These are phyloP conservation scores for Sylvilagus bachmani DNA, from an alignment of 2,113 vertebrate genomes.

Conservation along the genomic window DNA sequence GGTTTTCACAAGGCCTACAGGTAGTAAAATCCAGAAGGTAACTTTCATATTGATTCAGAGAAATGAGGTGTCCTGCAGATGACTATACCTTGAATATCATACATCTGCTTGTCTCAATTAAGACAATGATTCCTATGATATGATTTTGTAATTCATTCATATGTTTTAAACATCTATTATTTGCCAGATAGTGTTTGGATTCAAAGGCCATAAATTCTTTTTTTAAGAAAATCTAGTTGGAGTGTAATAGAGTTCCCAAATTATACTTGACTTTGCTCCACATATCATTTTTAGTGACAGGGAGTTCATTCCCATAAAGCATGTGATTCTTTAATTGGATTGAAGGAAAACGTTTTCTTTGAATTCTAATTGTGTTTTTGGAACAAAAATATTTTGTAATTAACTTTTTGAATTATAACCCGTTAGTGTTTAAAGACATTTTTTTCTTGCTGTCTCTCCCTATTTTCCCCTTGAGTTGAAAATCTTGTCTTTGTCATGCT, in stretches of 20 bases:
- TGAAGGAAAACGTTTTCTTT: background rate
- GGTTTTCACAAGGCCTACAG: background rate
- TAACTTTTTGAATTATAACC: background rate
- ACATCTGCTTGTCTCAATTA: background rate
- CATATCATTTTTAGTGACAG: background rate
- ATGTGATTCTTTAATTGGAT: background rate
- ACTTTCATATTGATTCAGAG: background rate
- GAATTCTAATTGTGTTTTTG: slow-evolving; percentile 1
- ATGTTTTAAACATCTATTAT: background rate
- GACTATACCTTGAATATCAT: background rate
- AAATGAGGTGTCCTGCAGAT: background rate
- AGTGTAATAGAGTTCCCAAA: background rate
- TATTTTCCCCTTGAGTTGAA: background rate
- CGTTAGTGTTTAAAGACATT: background rate
- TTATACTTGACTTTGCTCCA: background rate
- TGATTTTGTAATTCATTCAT: background rate
- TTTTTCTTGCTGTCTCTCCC: background rate
- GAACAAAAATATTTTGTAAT: background rate
- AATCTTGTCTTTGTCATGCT: background rate
- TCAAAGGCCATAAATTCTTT: background rate
- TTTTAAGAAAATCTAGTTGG: background rate
- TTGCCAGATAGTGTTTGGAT: background rate
- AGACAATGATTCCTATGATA: background rate
- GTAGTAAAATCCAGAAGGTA: background rate
- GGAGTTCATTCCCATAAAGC: background rate